Percentiles rank a stretch among this genome's conserved stretches.
These are phyloP conservation scores for Eremobia ochroleuca DNA, from an alignment of 2,888 invertebrate genomes.

Conservation along the genomic window DNA sequence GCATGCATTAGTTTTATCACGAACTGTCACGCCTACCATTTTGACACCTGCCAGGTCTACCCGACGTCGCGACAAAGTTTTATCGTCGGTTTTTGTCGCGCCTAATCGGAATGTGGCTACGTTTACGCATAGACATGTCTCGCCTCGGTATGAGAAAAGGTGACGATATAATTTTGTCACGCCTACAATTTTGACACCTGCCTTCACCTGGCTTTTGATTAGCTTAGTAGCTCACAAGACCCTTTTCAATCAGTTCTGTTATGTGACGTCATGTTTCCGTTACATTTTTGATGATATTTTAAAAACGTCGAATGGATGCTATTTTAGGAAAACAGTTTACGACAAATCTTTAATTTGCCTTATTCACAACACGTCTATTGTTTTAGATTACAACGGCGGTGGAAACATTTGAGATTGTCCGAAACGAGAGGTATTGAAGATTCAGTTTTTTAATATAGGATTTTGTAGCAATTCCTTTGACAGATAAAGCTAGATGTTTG, in stretches of 20 bases:
- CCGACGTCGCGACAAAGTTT: not conserved
- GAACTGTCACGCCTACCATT: conserved; percentile 46
- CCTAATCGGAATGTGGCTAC: not conserved
- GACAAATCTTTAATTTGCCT: not conserved
- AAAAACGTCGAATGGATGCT: not conserved
- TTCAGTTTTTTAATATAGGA: no score
- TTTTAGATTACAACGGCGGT: conserved; percentile 23
- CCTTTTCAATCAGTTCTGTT: conserved; percentile 20
- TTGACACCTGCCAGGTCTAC: conserved; percentile 36
- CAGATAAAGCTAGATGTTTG: no score
- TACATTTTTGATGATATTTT: conserved; percentile 6
- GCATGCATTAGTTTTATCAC: conserved; percentile 59
- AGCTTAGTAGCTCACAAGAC: conserved; percentile 24
- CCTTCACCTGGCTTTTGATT: conserved; percentile 49
- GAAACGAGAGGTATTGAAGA: not conserved
- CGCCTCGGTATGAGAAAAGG: not conserved
- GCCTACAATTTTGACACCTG: conserved; percentile 56
- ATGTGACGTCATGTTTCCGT: conserved; percentile 39
- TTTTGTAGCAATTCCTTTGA: no score
- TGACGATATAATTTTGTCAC: conserved; percentile 23
- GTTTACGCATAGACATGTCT: not conserved
- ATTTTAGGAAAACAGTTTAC: not conserved
- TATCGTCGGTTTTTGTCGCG: not conserved
- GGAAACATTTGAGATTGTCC: not conserved
- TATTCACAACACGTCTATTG: not conserved